Base-by-base conservation (phyloP, 30 jellyfish, hydroid and myxozoan genomes). In the Chrysaora quinquecirrha region DNA sequence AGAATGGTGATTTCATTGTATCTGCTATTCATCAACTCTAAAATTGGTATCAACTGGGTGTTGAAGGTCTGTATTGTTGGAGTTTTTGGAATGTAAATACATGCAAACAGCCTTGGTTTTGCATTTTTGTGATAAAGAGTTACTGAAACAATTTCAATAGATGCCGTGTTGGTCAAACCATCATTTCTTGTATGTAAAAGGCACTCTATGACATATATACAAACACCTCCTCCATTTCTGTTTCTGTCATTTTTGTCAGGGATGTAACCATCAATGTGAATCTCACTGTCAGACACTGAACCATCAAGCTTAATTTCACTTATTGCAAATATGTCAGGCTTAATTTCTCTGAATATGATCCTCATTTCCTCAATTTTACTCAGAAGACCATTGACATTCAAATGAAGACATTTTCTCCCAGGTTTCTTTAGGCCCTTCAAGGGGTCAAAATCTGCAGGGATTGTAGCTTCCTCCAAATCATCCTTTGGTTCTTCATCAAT, bases 261-360 rank as follows among this genome's bases (percentile, higher is more conserved):
- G 69, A 43, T 71, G 83, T 71, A 71, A 71, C 83, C 83, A 71
- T 71, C 83, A n/a, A 71, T 71, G 83, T 71, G 83, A 71, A 71
- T 35, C 69, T 71, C 83, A 71, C 70, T 23, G 48, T 71, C 83
- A 71, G 83, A 71, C 46, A 71, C 83, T 4, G 83, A 71, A 21
- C 83, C 83, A 71, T 34, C 68, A 38, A n/a, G 10, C 71, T 16
- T 56, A 56, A 10, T 24, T 24, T 66, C 78, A 27, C 24, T 32
- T 23, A 66, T 30, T 66, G 78, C 60, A 66, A 66, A 66, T 27
- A 31, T 66, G 78, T 66, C 78, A 28, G 78, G n/a, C n/a, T n/a
- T n/a, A n/a, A n/a, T n/a, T n/a, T n/a, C n/a, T n/a, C n/a, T n/a
- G n/a, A n/a, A n/a, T n/a, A n/a, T n/a, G n/a, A n/a, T n/a, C n/a